Conservation (phyloP, 2,888 invertebrate genomes). For the Rotaria sp. region DNA sequence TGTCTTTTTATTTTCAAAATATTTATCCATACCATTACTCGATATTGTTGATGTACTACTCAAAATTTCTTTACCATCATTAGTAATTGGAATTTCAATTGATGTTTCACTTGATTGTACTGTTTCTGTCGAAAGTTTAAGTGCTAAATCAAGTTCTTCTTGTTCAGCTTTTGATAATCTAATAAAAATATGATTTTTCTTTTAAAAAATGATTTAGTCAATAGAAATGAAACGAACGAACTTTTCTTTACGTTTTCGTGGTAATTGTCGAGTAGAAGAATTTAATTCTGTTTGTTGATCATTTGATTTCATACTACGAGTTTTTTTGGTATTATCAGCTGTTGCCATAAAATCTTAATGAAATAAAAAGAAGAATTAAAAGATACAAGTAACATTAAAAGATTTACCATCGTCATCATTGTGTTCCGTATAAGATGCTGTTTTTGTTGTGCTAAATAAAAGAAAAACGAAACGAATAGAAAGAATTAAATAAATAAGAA, state of each 20-base stretch:
- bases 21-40: background rate
- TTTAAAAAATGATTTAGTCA: too few relatives aligned
- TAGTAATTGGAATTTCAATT: background rate
- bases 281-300: background rate
- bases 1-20: background rate
- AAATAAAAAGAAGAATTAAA: background rate
- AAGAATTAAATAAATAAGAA: background rate
- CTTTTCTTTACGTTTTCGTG: background rate
- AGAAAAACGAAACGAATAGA: too few relatives aligned
- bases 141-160: slow-evolving; percentile 19
- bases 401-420: background rate
- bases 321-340: background rate
- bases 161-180: slow-evolving; percentile 24
- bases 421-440: background rate
- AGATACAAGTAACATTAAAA: background rate
- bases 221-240: background rate
- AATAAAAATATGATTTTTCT: background rate
- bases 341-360: background rate
- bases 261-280: background rate
- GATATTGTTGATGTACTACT: background rate
- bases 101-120: background rate
- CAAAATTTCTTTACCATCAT: background rate
- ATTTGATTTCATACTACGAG: background rate
- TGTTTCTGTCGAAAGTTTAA: background rate
- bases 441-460: background rate